A percentile compares a stretch with the other conserved stretches of the same genome.
Conservation (phyloP, 2,113 vertebrate genomes). For the Aepyceros melampus region DNA sequence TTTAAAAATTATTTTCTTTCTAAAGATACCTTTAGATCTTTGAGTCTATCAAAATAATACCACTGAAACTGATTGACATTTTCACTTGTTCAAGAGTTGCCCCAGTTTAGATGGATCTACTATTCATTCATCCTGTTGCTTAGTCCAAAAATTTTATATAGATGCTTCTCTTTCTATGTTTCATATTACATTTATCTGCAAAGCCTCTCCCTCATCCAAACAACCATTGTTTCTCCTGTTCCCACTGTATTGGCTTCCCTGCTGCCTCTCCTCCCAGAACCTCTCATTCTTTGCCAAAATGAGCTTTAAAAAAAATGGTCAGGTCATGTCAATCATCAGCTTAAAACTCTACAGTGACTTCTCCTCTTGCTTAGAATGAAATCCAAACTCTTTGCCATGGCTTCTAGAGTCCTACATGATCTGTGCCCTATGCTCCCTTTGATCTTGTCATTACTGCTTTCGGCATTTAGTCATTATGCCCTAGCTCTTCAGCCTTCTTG, state of each 20-base stretch:
- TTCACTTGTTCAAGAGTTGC: background rate
- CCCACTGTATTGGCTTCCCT: too few species aligned
- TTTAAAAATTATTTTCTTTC: background rate
- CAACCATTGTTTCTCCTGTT: background rate
- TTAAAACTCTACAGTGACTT: background rate
- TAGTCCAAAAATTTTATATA: background rate
- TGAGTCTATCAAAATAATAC: background rate
- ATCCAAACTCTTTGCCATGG: background rate
- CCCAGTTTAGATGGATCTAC: background rate
- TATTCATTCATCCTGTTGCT: background rate
- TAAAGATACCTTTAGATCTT: background rate
- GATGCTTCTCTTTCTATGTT: background rate
- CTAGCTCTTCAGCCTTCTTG: background rate
- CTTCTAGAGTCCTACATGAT: background rate
- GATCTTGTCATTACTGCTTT: fast-evolving
- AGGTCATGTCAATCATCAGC: background rate
- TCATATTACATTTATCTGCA: background rate
- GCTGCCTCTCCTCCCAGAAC: background rate
- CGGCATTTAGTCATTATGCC: background rate
- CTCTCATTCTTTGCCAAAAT: background rate
- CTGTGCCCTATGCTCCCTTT: background rate
- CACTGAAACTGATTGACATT: background rate
- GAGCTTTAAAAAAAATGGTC: background rate
- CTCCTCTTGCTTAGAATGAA: background rate
- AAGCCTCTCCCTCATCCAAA: background rate